Percentiles rank a stretch among this genome's conserved stretches.
These are phyloP conservation scores for Agrypnia vestita DNA, from an alignment of 1,140 invertebrate genomes.

Conservation along the genomic window DNA sequence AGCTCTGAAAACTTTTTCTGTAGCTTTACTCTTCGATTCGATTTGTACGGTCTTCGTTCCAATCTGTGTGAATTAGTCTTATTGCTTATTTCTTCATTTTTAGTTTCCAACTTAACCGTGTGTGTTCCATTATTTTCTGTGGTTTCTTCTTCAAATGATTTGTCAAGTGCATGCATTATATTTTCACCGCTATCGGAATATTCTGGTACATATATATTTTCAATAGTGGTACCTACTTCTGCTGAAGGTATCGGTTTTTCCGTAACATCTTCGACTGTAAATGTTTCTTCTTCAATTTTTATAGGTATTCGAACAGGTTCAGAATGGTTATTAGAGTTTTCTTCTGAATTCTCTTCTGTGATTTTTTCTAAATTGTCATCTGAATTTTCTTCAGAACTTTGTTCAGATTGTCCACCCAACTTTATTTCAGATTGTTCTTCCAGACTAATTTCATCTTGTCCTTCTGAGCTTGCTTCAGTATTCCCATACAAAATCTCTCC, in stretches of 20 bases:
- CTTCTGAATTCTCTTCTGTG: background rate
- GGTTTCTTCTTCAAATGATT: background rate
- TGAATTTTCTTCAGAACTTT: constrained; percentile 9
- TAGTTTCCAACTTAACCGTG: background rate
- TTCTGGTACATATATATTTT: constrained; percentile 34
- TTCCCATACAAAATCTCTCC: background rate
- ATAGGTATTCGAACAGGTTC: background rate
- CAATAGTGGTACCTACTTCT: constrained; percentile 36
- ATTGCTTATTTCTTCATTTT: constrained; percentile 46
- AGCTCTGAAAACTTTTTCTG: constrained; percentile 62
- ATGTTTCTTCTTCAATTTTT: constrained; percentile 38
- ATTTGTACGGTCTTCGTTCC: constrained; percentile 37
- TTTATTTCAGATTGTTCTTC: background rate
- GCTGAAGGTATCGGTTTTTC: constrained; percentile 3
- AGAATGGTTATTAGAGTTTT: constrained; percentile 4
- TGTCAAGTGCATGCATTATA: background rate
- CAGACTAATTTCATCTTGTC: background rate
- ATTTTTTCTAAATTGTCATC: constrained; percentile 3
- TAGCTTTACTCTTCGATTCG: constrained; percentile 50
- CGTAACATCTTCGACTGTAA: constrained; percentile 3
- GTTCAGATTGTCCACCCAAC: background rate
- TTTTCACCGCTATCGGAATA: constrained; percentile 28
- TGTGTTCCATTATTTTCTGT: background rate
- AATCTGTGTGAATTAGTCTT: constrained; percentile 36
- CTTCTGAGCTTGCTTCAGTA: background rate